phyloP scores from a whole-genome alignment of 2,888 invertebrate genomes.

The Eristalinus sepulchralis region DNA sequence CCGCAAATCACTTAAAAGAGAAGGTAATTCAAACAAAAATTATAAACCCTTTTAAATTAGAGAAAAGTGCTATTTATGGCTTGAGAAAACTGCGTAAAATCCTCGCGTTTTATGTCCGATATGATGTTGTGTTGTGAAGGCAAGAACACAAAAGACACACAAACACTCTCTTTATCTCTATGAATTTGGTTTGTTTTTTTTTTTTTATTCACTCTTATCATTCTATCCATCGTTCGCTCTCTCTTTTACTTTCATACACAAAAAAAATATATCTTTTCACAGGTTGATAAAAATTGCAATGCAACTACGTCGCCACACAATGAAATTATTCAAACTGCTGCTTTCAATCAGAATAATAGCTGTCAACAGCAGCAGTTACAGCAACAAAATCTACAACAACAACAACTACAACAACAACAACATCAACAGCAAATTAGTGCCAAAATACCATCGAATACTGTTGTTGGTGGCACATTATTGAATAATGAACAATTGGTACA shows the following conservation, averaged over 20 bases:
- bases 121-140: no score
- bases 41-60: not conserved
- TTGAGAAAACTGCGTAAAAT: no score
- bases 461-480: conserved; percentile 68
- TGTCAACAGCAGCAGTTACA: conserved; percentile 75
- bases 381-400: conserved; percentile 28
- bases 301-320: conserved; percentile 82
- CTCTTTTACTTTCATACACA: not conserved
- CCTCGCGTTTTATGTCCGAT: no score
- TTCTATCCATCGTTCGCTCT: not conserved
- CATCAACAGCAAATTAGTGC: conserved; percentile 62
- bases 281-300: conserved; percentile 87
- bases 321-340: conserved; percentile 75
- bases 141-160: not conserved
- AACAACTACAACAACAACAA: conserved; percentile 57
- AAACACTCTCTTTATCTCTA: not conserved
- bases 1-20: conserved; percentile 82
- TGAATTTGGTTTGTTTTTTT: no score
- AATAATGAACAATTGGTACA: conserved; percentile 57
- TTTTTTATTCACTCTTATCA: no score
- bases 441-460: conserved; percentile 27
- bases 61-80: not conserved
- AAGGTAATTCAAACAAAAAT: conserved; percentile 77
- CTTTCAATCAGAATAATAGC: conserved; percentile 76
- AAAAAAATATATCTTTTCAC: conserved; percentile 13